Percentiles rank a stretch among this genome's conserved stretches.
Evolutionary conservation across 37 sponge, comb jelly and placozoan genomes (phyloP).

Genomic region (Spongia lamella): DNA sequence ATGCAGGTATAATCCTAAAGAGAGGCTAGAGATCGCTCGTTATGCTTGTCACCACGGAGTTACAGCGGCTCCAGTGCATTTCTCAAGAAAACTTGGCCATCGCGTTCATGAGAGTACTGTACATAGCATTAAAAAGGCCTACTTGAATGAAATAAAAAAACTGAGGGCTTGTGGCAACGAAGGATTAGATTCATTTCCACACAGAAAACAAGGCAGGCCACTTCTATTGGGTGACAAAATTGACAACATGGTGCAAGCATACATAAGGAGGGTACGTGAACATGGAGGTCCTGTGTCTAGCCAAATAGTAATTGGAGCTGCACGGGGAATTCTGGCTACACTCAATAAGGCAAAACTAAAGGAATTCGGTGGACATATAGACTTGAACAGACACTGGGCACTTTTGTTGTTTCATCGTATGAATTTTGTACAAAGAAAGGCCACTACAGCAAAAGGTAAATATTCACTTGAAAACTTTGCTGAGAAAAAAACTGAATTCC

Average conservation of each 20-base stretch:
- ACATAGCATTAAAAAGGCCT: slow-evolving; percentile 2
- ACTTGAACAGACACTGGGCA: slow-evolving; percentile 46
- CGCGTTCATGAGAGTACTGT: background rate
- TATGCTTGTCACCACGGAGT: background rate
- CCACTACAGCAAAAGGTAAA: slow-evolving; percentile 43
- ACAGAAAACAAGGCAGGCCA: slow-evolving; percentile 32
- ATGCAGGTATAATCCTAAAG: too few relatives aligned
- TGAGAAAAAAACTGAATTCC: slow-evolving; percentile 25
- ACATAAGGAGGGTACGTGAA: slow-evolving; percentile 41
- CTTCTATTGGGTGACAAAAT: slow-evolving; percentile 11
- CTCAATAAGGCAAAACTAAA: slow-evolving; percentile 16
- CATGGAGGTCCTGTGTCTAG: slow-evolving; percentile 46
- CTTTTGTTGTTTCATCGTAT: slow-evolving; percentile 23
- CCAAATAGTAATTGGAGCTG: slow-evolving; percentile 52
- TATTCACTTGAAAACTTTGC: slow-evolving; percentile 19
- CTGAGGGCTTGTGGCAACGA: background rate
- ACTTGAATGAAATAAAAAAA: slow-evolving; percentile 10
- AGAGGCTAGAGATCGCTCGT: too few relatives aligned
- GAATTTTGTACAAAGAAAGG: slow-evolving; percentile 54
- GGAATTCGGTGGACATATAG: slow-evolving; percentile 50
- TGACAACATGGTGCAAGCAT: slow-evolving; percentile 33
- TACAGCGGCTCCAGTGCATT: background rate
- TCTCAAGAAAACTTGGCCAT: too few relatives aligned
- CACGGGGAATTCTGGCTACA: slow-evolving; percentile 24
- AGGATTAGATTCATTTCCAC: background rate